A percentile compares a stretch with the other conserved stretches of the same genome.
Evolutionary conservation across 2,113 vertebrate genomes (phyloP).

Genomic region (Melanotaenia duboulayi): DNA sequence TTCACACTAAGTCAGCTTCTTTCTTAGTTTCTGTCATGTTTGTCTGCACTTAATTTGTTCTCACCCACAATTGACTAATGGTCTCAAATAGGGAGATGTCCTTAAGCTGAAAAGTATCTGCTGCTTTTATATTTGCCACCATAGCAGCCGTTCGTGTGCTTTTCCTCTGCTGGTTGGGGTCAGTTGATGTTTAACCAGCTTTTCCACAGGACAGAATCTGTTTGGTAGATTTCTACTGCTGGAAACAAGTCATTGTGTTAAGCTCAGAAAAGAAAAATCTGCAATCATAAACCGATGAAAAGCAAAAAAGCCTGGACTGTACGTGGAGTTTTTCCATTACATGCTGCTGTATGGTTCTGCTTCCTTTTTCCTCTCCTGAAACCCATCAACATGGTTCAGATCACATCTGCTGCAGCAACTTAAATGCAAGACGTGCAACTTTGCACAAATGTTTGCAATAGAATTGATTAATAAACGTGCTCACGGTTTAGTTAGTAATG

Average conservation of each 20-base stretch:
- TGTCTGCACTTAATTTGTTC: background rate
- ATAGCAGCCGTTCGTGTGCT: background rate
- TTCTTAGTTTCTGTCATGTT: background rate
- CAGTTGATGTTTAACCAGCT: background rate
- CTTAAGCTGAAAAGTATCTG: background rate
- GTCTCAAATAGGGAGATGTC: background rate
- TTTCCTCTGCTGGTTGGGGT: background rate
- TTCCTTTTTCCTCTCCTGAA: too few species aligned
- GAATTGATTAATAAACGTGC: too few species aligned
- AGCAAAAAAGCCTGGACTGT: background rate
- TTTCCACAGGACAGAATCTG: background rate
- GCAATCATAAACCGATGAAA: background rate
- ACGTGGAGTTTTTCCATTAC: too few species aligned
- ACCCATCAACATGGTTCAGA: too few species aligned
- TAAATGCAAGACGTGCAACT: too few species aligned
- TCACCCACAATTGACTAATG: background rate
- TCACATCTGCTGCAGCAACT: too few species aligned
- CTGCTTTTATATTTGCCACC: background rate
- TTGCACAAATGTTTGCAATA: too few species aligned
- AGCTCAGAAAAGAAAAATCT: background rate
- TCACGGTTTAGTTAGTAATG: too few species aligned
- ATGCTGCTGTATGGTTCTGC: too few species aligned
- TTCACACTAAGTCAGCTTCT: conserved; percentile 17
- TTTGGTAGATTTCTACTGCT: background rate
- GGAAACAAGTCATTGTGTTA: background rate